Conservation (phyloP, 2,113 vertebrate species). For the Bufo bufo region DNA sequence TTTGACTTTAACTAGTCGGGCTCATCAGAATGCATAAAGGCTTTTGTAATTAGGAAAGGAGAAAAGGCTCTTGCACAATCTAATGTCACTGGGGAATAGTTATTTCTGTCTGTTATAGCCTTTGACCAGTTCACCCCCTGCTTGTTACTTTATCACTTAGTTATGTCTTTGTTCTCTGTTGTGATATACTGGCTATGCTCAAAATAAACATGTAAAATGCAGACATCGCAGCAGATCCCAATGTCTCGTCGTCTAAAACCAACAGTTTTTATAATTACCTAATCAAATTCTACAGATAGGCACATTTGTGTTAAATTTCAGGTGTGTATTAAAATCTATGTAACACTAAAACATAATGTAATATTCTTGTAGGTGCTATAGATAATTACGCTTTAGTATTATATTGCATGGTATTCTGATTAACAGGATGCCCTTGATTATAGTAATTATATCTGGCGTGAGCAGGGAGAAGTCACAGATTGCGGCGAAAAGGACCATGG, state of each 20-base stretch:
- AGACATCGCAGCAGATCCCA: slow-evolving; percentile 27
- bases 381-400: not conserved
- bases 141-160: slow-evolving; percentile 33
- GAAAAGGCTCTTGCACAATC: not conserved
- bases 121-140: slow-evolving; percentile 36
- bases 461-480: too few species aligned
- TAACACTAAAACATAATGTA: too few species aligned
- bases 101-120: slow-evolving; percentile 34
- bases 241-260: not conserved
- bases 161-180: slow-evolving; percentile 52
- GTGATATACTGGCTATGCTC: slow-evolving; percentile 22
- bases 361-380: too few species aligned
- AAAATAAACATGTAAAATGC: slow-evolving; percentile 44
- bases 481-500: too few species aligned
- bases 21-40: not conserved
- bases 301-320: not conserved
- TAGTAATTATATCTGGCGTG: too few species aligned
- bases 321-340: not conserved
- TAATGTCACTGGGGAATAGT: slow-evolving; percentile 3
- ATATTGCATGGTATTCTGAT: not conserved
- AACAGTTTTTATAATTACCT: not conserved
- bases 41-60: not conserved
- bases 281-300: not conserved
- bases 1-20: not conserved
- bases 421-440: too few species aligned